These are phyloP conservation scores for Drosophila infuscata DNA, from an alignment of 2,888 invertebrate genomes.

Conservation along the genomic window DNA sequence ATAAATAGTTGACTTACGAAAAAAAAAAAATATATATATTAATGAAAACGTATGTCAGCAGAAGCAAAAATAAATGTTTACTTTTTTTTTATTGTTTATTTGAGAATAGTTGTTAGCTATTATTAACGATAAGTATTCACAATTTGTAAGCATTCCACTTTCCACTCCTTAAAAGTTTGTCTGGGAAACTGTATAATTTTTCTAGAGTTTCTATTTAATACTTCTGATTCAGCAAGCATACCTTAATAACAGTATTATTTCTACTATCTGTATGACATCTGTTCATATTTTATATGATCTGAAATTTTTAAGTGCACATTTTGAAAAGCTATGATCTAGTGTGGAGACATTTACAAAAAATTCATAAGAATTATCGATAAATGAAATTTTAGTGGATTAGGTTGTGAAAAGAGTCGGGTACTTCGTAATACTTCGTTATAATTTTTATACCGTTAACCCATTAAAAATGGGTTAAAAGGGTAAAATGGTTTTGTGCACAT, in stretches of 20 bases:
- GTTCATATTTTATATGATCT: not conserved
- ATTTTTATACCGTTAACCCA: too few species aligned
- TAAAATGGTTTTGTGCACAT: too few species aligned
- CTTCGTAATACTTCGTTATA: too few species aligned
- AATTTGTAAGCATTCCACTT: not conserved
- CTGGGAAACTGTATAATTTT: not conserved
- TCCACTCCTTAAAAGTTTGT: not conserved
- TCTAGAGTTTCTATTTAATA: not conserved
- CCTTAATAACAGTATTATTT: not conserved
- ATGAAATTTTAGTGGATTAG: not conserved
- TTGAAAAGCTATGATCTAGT: not conserved
- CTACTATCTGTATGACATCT: not conserved
- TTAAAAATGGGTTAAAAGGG: too few species aligned
- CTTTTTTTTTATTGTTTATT: not conserved
- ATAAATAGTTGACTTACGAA: not conserved
- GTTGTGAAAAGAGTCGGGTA: not conserved
- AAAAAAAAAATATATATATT: not conserved
- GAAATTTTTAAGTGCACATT: not conserved
- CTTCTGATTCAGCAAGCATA: not conserved
- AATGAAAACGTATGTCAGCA: constrained; percentile 8
- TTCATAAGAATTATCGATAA: not conserved
- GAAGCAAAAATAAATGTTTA: constrained; percentile 2
- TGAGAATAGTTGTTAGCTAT: not conserved
- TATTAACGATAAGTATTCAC: not conserved
- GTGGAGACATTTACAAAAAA: not conserved